phyloP scores from a whole-genome alignment of 2,888 invertebrate species.

The Heteromyza rotundicornis region DNA sequence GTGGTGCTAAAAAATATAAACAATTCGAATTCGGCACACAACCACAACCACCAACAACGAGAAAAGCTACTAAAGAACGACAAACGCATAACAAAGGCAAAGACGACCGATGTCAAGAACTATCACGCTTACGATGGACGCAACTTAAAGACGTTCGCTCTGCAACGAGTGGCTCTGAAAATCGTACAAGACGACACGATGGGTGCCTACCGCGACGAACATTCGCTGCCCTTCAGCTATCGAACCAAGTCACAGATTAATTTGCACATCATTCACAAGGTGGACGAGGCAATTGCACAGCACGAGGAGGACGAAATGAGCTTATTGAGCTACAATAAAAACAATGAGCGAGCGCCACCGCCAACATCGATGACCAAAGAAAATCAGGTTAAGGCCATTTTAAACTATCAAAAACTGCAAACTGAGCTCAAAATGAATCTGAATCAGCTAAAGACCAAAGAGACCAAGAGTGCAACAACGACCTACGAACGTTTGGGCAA shows the following conservation, averaged over 20 bases:
- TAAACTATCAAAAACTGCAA: not conserved
- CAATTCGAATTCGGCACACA: not conserved
- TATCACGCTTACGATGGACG: constrained; percentile 54
- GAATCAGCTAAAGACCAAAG: too few relatives aligned
- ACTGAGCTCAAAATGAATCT: too few relatives aligned
- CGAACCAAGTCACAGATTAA: constrained; percentile 83
- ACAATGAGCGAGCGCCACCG: too few relatives aligned
- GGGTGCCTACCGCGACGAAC: constrained; percentile 74
- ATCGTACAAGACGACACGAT: constrained; percentile 68
- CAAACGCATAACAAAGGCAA: not conserved
- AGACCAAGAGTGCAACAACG: too few relatives aligned
- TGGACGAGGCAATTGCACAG: not conserved
- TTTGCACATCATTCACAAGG: constrained; percentile 55
- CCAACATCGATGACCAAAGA: not conserved
- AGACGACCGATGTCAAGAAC: not conserved
- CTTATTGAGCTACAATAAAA: not conserved
- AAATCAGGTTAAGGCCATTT: not conserved
- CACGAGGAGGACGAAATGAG: not conserved
- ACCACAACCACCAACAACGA: not conserved
- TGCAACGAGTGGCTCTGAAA: constrained; percentile 67
- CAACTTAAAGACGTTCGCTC: constrained; percentile 66
- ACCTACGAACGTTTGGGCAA: too few relatives aligned
- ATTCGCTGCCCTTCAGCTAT: constrained; percentile 86
- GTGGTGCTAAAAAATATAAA: not conserved
- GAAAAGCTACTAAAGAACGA: not conserved